Evolutionary conservation across 2,888 invertebrate genomes (phyloP), one percentile per base, ranked within the genome.

Genomic region (Leptopilina drosophilae): DNA sequence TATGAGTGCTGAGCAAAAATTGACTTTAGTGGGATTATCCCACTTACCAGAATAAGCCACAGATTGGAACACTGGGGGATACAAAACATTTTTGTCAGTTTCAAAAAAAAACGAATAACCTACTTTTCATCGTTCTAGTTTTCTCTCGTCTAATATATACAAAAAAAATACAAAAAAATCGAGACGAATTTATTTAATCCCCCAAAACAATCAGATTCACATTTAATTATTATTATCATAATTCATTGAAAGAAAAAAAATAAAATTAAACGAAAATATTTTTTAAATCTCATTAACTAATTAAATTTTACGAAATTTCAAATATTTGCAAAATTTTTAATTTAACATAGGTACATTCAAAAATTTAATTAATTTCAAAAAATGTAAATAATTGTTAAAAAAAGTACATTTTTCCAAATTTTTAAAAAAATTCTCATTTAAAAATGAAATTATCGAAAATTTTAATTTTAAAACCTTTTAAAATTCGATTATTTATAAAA

Each of bases 41-140:
- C 93, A 95, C 97, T 97, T 97, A 97, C 97, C 97, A 94, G 97
- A 97, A 95, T 97, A 97, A 93, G 97, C 97, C 96, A 97, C 97
- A 94, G 96, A 97, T 95, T 97, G 97, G 96, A 97, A 97, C 97
- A 97, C 97, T 97, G 95, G 90, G 92, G 92, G 92, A 92, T 92
- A 92, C 90, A 92, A 92, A 92, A 92, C 88, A 92, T 88, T 49
- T 88, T 89, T 88, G 88, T 92, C 90, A 92, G 92, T 91, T 91
- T 89, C 83, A 85, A 84, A 33, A 33, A 33, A 33, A 42, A 42
- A 42, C 84, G 80, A 84, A 76, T 77, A 7, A 14, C 14, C 56
- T 26, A 53, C n/a, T n/a, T 26, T 73, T 56, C 14, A 49, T 49
- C 49, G 46, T 67, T 14, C 49, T 33, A 69, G 26, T 14, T 46